These are phyloP conservation scores for Nothocercus julius DNA, from an alignment of 2,113 vertebrate genomes.

Conservation along the genomic window DNA sequence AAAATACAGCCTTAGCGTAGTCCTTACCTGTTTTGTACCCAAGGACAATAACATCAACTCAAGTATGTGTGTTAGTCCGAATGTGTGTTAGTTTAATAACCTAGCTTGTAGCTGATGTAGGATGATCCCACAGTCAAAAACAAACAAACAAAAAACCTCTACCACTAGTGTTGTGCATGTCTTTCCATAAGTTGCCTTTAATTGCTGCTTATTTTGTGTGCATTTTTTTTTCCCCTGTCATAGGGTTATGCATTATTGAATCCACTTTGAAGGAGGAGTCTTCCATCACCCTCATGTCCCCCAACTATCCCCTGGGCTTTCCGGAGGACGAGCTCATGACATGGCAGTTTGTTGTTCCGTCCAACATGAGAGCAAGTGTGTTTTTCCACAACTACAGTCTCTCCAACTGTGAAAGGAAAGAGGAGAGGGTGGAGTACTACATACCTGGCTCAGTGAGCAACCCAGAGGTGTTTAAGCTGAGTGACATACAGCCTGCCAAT, in stretches of 20 bases:
- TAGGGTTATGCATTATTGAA: slow-evolving; percentile 83
- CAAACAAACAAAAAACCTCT: background rate
- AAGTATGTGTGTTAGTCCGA: background rate
- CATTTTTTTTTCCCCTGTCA: background rate
- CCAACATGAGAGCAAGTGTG: slow-evolving; percentile 84
- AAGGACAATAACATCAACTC: background rate
- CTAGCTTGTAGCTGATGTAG: background rate
- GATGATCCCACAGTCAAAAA: background rate
- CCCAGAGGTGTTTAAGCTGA: slow-evolving; percentile 68
- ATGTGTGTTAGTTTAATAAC: background rate
- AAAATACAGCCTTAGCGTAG: background rate
- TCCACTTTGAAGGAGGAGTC: slow-evolving; percentile 81
- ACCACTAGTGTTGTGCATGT: background rate
- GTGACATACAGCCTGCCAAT: slow-evolving; percentile 79
- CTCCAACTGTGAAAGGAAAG: slow-evolving; percentile 82
- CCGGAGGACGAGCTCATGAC: slow-evolving; percentile 82
- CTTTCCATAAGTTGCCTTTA: background rate
- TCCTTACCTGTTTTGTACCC: background rate
- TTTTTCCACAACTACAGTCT: slow-evolving; percentile 74
- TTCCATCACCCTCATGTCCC: slow-evolving; percentile 79
- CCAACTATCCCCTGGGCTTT: slow-evolving; percentile 83
- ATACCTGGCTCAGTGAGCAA: slow-evolving; percentile 62
- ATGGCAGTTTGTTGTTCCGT: slow-evolving; percentile 86
- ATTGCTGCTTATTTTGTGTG: background rate
- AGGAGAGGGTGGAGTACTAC: slow-evolving; percentile 81